Evolutionary conservation across 2,797 vertebrate genomes (phyloP).

Genomic region (Rhinella marina): DNA sequence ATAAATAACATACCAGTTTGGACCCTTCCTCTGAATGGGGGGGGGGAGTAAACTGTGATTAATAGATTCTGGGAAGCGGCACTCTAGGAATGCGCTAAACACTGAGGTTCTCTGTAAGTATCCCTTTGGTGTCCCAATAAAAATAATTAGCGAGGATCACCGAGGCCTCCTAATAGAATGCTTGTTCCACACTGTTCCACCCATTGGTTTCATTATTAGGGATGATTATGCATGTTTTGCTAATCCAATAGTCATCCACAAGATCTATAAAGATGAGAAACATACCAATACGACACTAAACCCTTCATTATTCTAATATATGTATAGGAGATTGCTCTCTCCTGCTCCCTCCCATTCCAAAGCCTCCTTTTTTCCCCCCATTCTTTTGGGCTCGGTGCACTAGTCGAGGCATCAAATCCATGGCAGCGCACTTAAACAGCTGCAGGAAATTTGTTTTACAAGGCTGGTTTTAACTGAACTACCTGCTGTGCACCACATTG

Average conservation of each 20-base stretch:
- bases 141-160: conserved; percentile 56
- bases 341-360: conserved; percentile 60
- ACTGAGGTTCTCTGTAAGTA: conserved; percentile 48
- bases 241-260: conserved; percentile 71
- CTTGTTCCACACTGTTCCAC: conserved; percentile 50
- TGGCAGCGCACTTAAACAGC: conserved; percentile 72
- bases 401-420: conserved; percentile 66
- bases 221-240: conserved; percentile 63
- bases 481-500: conserved; percentile 85
- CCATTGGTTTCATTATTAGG: conserved; percentile 59
- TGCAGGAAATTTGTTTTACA: conserved; percentile 86
- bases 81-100: conserved; percentile 27
- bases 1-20: background rate
- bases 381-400: conserved; percentile 68
- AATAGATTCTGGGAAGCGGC: background rate
- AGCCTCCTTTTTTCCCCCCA: conserved; percentile 37
- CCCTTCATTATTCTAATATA: conserved; percentile 79
- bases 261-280: conserved; percentile 74
- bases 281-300: conserved; percentile 75
- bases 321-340: conserved; percentile 70
- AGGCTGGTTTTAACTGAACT: conserved; percentile 84
- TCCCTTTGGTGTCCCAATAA: conserved; percentile 42
- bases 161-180: conserved; percentile 54
- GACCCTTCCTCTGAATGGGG: background rate
- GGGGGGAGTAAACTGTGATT: background rate